Percentiles rank a stretch among this genome's conserved stretches.
Conservation (phyloP, 2,797 vertebrate genomes). For the Ptychadena robeensis region DNA sequence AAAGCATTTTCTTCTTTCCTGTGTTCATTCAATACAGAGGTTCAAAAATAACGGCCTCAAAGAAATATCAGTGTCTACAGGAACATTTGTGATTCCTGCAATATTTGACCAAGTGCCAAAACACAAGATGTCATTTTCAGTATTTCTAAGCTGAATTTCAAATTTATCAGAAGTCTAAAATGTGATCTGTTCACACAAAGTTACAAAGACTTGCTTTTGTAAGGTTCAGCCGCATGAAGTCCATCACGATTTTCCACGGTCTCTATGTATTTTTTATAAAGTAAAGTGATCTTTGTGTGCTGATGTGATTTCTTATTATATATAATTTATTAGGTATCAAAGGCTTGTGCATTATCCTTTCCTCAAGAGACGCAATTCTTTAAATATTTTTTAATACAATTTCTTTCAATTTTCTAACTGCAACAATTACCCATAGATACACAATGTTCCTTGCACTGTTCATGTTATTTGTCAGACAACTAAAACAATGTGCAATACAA, state of each 20-base stretch:
- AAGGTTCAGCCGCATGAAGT: not conserved
- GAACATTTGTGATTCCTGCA: conserved; percentile 5
- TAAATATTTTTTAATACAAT: too few relatives aligned
- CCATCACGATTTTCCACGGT: not conserved
- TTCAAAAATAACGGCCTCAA: conserved; percentile 9
- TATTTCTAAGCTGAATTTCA: not conserved
- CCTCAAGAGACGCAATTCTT: too few relatives aligned
- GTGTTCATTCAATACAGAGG: conserved; percentile 26
- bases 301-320: too few relatives aligned
- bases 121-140: not conserved
- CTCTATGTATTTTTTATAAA: not conserved
- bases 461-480: too few relatives aligned
- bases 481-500: too few relatives aligned
- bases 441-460: too few relatives aligned
- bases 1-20: conserved; percentile 22
- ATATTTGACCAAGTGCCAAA: conserved; percentile 11
- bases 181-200: not conserved
- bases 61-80: not conserved
- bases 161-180: not conserved
- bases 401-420: too few relatives aligned
- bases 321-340: too few relatives aligned
- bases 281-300: too few relatives aligned
- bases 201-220: not conserved
- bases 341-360: too few relatives aligned
- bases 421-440: too few relatives aligned